Base-by-base conservation (phyloP, 1,140 invertebrate species). In the Macrobrachium rosenbergii region DNA sequence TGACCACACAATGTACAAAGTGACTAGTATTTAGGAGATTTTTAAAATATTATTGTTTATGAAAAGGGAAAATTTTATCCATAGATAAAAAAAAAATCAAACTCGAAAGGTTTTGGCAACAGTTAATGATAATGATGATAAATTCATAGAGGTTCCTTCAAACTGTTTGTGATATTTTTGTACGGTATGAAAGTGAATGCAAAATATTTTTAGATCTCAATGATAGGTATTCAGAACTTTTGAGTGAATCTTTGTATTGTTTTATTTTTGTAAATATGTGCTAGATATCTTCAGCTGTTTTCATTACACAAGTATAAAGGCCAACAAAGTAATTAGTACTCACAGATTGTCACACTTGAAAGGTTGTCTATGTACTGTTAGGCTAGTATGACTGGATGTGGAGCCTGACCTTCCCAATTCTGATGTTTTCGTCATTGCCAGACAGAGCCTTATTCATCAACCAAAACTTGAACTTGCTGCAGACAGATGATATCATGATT, bases 1-100 rank as follows among this genome's bases (percentile, higher is more conserved):
- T 82, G 85, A 87, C 85, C 85, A 87, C 85, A 87, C 85, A 87
- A 87, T 87, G 85, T 87, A 87, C 85, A 87, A 87, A 87, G 85
- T 87, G 79, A 87, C 63, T 87, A 87, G 85, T 87, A 81, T 62
- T 69, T 87, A 87, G 85, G 78, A 75, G 73, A 80, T 80, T 52
- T 81, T 78, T 79, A 81, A 80, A 87, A 69, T 73, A 79, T 87
- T 81, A 81, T 87, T 87, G 85, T 87, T 87, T 87, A 87, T 79
- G 73, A 52, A 87, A 80, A 81, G 78, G 78, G 78, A 87, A 81
- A 64, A 62, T 60, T 67, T 80, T 45, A 69, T 64, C 77, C 75
- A 63, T 23, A 21, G 62, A 87, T 75, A 69, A 81, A 73, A 60
- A 63, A 64, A 82, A 43, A 62, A 45, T 62, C 52, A 52, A 52